Conservation (phyloP, 2,888 invertebrate genomes). For the Pachycephus smyrnensis region DNA sequence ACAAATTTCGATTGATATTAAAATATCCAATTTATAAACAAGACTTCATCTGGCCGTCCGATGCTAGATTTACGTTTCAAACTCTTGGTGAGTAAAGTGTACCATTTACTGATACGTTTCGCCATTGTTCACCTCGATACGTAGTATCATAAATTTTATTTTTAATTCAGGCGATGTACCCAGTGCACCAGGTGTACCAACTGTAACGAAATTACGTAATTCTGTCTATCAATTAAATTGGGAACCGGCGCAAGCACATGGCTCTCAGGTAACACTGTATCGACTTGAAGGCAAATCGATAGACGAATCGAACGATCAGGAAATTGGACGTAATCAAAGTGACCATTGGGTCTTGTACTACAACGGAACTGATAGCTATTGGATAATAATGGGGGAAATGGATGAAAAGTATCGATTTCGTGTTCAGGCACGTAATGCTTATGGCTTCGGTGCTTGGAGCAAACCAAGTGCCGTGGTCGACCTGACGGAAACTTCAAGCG, state of each 20-base stretch:
- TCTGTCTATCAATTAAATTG: conserved; percentile 85
- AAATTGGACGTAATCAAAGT: conserved; percentile 37
- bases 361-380: conserved; percentile 85
- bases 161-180: conserved; percentile 78
- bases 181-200: conserved; percentile 80
- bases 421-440: conserved; percentile 82
- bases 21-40: conserved; percentile 74
- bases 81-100: conserved; percentile 74
- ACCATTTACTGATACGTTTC: neutral
- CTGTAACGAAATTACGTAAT: conserved; percentile 79
- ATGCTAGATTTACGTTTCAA: conserved; percentile 79
- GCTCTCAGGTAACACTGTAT: conserved; percentile 80
- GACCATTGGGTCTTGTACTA: conserved; percentile 75
- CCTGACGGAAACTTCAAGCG: conserved; percentile 67
- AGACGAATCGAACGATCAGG: conserved; percentile 38
- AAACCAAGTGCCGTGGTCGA: conserved; percentile 74
- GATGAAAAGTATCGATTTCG: conserved; percentile 78
- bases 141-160: neutral
- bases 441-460: conserved; percentile 87
- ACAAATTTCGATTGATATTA: conserved; percentile 78
- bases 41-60: conserved; percentile 79
- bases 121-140: neutral
- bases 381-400: conserved; percentile 75
- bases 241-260: conserved; percentile 82
- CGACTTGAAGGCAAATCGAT: conserved; percentile 77